Base-by-base conservation (phyloP, 1,140 invertebrate genomes). In the Babylonia areolata region DNA sequence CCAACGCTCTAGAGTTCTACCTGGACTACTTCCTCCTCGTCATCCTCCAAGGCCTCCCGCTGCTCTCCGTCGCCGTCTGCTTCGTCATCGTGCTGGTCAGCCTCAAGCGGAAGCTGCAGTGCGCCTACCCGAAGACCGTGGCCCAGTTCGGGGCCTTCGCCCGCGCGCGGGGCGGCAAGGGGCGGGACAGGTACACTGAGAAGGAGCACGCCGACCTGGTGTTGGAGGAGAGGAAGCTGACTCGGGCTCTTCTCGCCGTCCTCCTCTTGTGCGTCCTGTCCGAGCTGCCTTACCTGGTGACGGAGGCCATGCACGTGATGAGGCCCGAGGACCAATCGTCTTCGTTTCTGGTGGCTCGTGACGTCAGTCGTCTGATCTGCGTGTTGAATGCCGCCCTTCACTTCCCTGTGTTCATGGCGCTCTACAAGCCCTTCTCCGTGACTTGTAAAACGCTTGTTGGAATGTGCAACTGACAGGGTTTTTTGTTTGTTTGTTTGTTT, bases 341-440 rank as follows among this genome's bases (percentile, higher is more conserved):
- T 31, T n/a, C 37, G 20, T 46, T 73, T 33, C 6, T 31, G 3
- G 82, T 73, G 17, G 82, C 69, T 31, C 64, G 64, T 20, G 64
- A 84, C 31, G 82, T 84, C 17, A 73, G 64, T 28, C 12, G 69
- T 37, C 40, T 84, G 6, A 20, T 73, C 2, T 37, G 40, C 35
- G 69, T 73, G 23, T 33, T 84, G 0, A 84, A 73, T 23, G 73
- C 82, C 6, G 82, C 82, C 12, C 31, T 84, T 31, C 42, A 84
- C 33, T 84, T 84, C 64, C 3, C 46, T 17, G 64, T 84, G 11
- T 84, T 84, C 51, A 73, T 84, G 82, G n/a, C 17, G 28, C n/a
- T 46, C 20, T 84, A 71, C 39, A 84, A 84, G 20, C 82, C 73
- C n/a, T 84, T 84, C 46, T 84, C 35, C 2, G 82, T 84, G 28